phyloP scores from a whole-genome alignment of 2,888 invertebrate species.

The Aspidiotus destructor region DNA sequence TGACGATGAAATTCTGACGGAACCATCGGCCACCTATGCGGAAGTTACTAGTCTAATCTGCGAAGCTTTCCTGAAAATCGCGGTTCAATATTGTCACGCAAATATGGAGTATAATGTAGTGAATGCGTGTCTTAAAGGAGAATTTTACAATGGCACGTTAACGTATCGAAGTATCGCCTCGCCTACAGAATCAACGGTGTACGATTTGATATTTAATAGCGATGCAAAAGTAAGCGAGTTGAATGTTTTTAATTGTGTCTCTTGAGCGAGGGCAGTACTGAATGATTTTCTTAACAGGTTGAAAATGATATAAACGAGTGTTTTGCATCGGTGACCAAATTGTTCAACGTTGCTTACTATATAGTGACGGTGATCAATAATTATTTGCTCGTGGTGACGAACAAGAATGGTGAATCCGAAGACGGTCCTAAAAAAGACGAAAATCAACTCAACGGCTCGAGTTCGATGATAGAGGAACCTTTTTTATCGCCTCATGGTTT shows the following conservation, averaged over 20 bases:
- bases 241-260: not conserved
- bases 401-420: conserved; percentile 7
- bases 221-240: conserved; percentile 4
- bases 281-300: conserved; percentile 9
- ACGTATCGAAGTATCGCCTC: conserved; percentile 7
- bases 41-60: conserved; percentile 25
- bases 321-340: conserved; percentile 21
- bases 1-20: conserved; percentile 24
- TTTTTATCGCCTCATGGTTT: conserved; percentile 19
- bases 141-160: conserved; percentile 23
- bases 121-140: conserved; percentile 22
- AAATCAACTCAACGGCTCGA: not conserved
- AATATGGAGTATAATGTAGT: conserved; percentile 24
- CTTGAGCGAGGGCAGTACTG: not conserved
- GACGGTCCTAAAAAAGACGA: not conserved
- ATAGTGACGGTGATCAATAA: conserved; percentile 28
- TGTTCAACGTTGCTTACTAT: conserved; percentile 25
- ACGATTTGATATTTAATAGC: conserved; percentile 11
- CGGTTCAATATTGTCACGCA: conserved; percentile 27
- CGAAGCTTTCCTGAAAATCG: conserved; percentile 28
- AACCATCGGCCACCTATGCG: conserved; percentile 17
- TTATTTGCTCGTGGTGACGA: conserved; percentile 11
- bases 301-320: conserved; percentile 25
- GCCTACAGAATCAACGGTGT: not conserved
- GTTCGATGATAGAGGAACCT: conserved; percentile 13